Evolutionary conservation across 2,797 vertebrate genomes (phyloP).

Genomic region (Australoheros facetus): DNA sequence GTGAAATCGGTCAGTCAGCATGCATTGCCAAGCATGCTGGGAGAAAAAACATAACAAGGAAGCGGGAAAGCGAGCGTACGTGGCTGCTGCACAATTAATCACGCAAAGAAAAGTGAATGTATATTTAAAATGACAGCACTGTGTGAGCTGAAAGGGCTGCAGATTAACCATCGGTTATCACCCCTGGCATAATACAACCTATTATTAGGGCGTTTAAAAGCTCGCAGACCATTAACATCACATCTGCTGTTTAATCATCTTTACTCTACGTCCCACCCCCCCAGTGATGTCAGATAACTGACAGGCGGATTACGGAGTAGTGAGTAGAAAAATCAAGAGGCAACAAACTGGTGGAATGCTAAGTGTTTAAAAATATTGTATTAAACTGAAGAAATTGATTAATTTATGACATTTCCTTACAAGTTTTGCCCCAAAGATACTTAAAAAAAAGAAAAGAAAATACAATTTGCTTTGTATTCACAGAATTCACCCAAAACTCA

Average conservation of each 20-base stretch:
- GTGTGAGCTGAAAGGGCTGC: not conserved
- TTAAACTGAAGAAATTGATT: no score
- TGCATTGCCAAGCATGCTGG: conserved; percentile 15
- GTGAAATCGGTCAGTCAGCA: conserved; percentile 60
- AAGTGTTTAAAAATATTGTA: fast-evolving
- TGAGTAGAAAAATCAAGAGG: not conserved
- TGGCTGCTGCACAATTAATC: conserved; percentile 4
- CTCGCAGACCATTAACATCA: conserved; percentile 43
- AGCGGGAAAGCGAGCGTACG: conserved; percentile 5
- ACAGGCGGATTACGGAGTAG: conserved; percentile 35
- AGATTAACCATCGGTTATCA: not conserved
- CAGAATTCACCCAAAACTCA: no score
- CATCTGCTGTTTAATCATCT: conserved; percentile 63
- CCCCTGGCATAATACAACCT: conserved; percentile 8
- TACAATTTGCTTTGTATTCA: not conserved
- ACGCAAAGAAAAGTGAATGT: conserved; percentile 2
- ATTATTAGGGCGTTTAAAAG: conserved; percentile 9
- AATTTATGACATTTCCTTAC: not conserved
- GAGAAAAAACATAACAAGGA: not conserved
- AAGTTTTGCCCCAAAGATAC: not conserved
- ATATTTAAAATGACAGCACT: not conserved
- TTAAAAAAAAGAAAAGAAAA: no score
- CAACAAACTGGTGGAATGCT: not conserved
- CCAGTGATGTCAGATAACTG: conserved; percentile 38
- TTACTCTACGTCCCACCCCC: conserved; percentile 24